Conservation (phyloP, 2,888 invertebrate genomes). For the Euphydryas editha region DNA sequence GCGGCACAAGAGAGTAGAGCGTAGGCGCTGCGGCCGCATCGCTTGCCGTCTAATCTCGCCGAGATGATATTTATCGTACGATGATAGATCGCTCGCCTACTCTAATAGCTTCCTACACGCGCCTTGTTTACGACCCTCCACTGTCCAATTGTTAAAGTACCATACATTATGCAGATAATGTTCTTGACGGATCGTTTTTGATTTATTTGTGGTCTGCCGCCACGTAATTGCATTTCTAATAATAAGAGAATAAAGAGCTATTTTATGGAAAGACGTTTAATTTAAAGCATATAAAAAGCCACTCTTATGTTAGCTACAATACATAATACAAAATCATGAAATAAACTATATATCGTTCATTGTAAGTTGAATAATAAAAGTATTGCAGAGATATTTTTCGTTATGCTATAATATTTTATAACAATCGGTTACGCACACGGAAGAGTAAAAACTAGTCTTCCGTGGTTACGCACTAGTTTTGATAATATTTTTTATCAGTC, state of each 20-base stretch:
- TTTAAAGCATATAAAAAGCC: too few relatives aligned
- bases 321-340: too few relatives aligned
- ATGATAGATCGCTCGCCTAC: slow-evolving; percentile 61
- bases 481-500: neutral
- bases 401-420: too few relatives aligned
- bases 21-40: slow-evolving; percentile 46
- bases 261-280: too few relatives aligned
- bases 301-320: too few relatives aligned
- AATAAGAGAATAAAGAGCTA: too few relatives aligned
- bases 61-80: slow-evolving; percentile 60
- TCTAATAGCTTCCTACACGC: slow-evolving; percentile 44
- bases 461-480: neutral
- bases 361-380: too few relatives aligned
- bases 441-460: too few relatives aligned
- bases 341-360: too few relatives aligned
- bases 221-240: slow-evolving; percentile 15
- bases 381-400: too few relatives aligned
- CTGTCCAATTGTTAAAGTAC: slow-evolving; percentile 37
- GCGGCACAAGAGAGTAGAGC: slow-evolving; percentile 45
- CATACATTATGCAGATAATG: slow-evolving; percentile 36
- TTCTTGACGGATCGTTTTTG: slow-evolving; percentile 25
- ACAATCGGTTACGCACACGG: neutral
- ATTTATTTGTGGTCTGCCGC: slow-evolving; percentile 14
- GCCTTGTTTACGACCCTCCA: slow-evolving; percentile 35
- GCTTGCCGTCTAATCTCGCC: slow-evolving; percentile 47